Percentiles rank a stretch among this genome's conserved stretches.
phyloP scores from a whole-genome alignment of 2,888 invertebrate species.

The Drosophila stalkeri region DNA sequence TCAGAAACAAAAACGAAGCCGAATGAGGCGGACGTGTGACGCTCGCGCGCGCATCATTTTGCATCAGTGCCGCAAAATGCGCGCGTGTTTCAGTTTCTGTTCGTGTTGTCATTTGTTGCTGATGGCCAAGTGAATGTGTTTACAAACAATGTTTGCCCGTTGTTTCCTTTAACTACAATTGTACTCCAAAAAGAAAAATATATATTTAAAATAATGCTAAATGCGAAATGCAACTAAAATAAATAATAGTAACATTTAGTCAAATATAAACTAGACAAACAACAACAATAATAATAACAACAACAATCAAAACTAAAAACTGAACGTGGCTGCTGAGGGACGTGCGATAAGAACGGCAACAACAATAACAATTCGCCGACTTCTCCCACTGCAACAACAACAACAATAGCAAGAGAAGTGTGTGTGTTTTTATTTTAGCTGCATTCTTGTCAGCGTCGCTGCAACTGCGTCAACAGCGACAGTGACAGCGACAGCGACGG shows the following conservation, averaged over 20 bases:
- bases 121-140: conserved; percentile 44
- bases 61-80: conserved; percentile 58
- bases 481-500: conserved; percentile 18
- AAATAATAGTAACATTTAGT: conserved; percentile 24
- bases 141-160: conserved; percentile 25
- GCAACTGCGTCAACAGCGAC: conserved; percentile 29
- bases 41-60: conserved; percentile 58
- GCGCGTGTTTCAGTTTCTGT: conserved; percentile 61
- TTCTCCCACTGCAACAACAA: conserved; percentile 22
- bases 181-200: conserved; percentile 4
- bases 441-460: conserved; percentile 51
- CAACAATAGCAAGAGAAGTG: conserved; percentile 32
- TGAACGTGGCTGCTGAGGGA: conserved; percentile 56
- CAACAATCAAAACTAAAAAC: conserved; percentile 40
- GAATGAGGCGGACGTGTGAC: conserved; percentile 57
- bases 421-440: conserved; percentile 45
- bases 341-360: conserved; percentile 69
- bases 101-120: conserved; percentile 47
- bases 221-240: conserved; percentile 15
- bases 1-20: conserved; percentile 57
- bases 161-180: conserved; percentile 19
- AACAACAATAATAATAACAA: conserved; percentile 11
- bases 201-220: neutral
- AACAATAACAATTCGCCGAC: conserved; percentile 43
- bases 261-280: conserved; percentile 20